Conservation (phyloP, 2,888 invertebrate genomes). For the Andrena haemorrhoa region DNA sequence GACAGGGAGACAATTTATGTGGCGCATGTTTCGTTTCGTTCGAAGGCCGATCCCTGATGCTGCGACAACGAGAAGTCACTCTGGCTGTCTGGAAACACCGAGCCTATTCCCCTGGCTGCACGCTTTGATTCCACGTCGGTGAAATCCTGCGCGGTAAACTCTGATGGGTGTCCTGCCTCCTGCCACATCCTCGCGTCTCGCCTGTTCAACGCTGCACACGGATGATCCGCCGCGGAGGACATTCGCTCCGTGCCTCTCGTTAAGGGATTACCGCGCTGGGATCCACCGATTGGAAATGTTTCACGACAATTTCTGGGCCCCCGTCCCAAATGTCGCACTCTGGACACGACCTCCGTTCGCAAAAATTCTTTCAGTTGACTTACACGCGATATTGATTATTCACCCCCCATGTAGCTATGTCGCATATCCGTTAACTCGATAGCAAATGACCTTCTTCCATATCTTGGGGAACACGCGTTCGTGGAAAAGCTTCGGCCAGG, state of each 20-base stretch:
- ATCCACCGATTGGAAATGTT: background rate
- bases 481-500: background rate
- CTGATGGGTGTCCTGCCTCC: slow-evolving; percentile 61
- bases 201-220: slow-evolving; percentile 15
- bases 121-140: slow-evolving; percentile 69
- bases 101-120: slow-evolving; percentile 29
- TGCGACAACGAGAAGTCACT: slow-evolving; percentile 77
- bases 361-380: too few relatives aligned
- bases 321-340: too few relatives aligned
- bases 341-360: too few relatives aligned
- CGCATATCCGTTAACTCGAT: too few relatives aligned
- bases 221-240: slow-evolving; percentile 34
- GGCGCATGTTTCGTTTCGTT: slow-evolving; percentile 83
- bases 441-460: slow-evolving; percentile 6
- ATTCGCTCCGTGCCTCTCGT: slow-evolving; percentile 33
- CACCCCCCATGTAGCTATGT: too few relatives aligned
- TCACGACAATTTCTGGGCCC: background rate
- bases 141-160: slow-evolving; percentile 65
- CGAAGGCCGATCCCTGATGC: slow-evolving; percentile 77
- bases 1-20: slow-evolving; percentile 85
- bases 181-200: slow-evolving; percentile 51
- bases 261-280: background rate
- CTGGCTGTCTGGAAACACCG: slow-evolving; percentile 66
- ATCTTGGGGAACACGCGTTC: background rate
- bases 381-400: too few relatives aligned